phyloP scores from a whole-genome alignment of 2,113 vertebrate genomes.

The Dinomys branickii region DNA sequence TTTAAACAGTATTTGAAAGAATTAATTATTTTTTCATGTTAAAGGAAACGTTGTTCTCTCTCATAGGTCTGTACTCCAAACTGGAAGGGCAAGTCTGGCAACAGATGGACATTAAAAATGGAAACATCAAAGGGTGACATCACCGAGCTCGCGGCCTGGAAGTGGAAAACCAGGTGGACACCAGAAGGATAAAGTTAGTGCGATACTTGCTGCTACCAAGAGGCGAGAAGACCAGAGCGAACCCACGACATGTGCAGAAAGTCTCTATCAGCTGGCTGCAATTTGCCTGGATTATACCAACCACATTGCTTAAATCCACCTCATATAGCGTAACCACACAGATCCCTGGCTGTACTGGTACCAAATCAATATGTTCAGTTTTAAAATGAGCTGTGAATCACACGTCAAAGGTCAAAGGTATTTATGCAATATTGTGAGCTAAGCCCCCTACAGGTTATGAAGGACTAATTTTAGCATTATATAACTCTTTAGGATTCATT shows the following conservation, averaged over 20 bases:
- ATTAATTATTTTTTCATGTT: conserved; percentile 41
- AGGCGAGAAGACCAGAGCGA: conserved; percentile 35
- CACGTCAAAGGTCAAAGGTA: background rate
- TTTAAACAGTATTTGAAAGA: conserved; percentile 44
- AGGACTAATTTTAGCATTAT: background rate
- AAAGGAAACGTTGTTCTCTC: conserved; percentile 4
- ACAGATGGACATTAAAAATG: conserved; percentile 56
- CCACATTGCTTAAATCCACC: background rate
- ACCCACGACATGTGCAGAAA: background rate
- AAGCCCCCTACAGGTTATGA: background rate
- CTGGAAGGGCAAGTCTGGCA: background rate
- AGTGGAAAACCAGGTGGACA: conserved; percentile 56
- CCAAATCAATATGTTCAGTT: conserved; percentile 18
- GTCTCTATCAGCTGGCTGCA: conserved; percentile 38
- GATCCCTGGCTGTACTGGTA: background rate
- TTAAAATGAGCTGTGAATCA: conserved; percentile 48
- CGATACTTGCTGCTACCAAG: background rate
- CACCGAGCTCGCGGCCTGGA: conserved; percentile 36
- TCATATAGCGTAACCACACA: background rate
- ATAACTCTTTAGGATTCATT: background rate
- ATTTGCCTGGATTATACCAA: conserved; percentile 52
- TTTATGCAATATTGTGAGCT: background rate
- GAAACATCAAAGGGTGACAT: conserved; percentile 64
- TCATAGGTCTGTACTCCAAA: background rate
- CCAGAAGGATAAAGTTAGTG: conserved; percentile 64